These are phyloP conservation scores for Lymantria dispar DNA, from an alignment of 2,888 invertebrate species.

Conservation along the genomic window DNA sequence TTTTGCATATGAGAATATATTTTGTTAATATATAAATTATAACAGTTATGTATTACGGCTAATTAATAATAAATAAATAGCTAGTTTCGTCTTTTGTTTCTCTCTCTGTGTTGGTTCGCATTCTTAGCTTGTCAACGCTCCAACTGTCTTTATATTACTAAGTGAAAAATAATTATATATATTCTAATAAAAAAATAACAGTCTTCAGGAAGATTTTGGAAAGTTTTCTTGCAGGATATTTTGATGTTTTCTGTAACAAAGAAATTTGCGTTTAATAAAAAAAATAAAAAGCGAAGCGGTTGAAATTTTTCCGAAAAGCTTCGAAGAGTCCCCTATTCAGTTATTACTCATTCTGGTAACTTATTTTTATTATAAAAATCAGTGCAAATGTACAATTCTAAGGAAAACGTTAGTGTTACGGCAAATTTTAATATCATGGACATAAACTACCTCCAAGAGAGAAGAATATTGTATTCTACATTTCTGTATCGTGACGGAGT, in stretches of 20 bases:
- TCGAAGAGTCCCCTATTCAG: too few species aligned
- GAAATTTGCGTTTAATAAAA: conserved; percentile 12
- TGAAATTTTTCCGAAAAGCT: too few species aligned
- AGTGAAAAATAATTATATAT: conserved; percentile 50
- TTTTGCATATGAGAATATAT: conserved; percentile 32
- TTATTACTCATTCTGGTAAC: too few species aligned
- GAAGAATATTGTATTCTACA: too few species aligned
- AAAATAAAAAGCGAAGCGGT: not conserved
- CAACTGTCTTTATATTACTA: conserved; percentile 48
- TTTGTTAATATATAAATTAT: conserved; percentile 27
- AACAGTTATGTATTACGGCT: conserved; percentile 54
- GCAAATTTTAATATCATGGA: too few species aligned
- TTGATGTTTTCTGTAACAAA: conserved; percentile 74
- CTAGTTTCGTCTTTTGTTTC: conserved; percentile 78
- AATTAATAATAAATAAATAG: conserved; percentile 72
- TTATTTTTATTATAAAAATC: too few species aligned
- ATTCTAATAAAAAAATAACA: conserved; percentile 62
- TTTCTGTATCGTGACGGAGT: too few species aligned
- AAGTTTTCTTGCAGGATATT: conserved; percentile 65
- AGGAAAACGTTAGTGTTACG: too few species aligned
- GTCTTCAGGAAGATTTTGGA: conserved; percentile 80
- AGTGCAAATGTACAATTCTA: too few species aligned
- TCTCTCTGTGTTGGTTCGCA: conserved; percentile 73
- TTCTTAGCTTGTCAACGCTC: conserved; percentile 47
- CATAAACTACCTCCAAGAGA: too few species aligned